Base-by-base conservation (phyloP, 2,888 invertebrate species). In the Acheta domesticus region DNA sequence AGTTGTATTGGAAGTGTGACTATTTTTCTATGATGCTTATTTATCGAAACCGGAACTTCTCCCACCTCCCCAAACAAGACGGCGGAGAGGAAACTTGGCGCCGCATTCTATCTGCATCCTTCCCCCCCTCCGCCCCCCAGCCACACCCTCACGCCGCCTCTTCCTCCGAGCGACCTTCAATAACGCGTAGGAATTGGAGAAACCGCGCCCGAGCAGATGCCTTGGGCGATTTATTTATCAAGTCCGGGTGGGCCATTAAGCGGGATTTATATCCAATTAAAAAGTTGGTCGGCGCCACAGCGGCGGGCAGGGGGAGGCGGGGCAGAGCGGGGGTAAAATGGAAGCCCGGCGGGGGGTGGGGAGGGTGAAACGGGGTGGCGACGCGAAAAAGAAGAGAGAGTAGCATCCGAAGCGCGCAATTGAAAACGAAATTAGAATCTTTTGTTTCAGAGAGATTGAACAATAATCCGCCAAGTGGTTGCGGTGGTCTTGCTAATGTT, bases 401-500 rank as follows among this genome's bases (percentile, higher is more conserved):
- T 12, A 62, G 16, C n/a, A 62, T 62, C n/a, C 62, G 62, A 62
- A 14, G 62, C 62, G 8, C 8, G 14, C 62, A n/a, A 62, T 62
- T 62, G n/a, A 62, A 62, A 62, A 19, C 62, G n/a, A 62, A 62
- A 62, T 62, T 62, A n/a, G 62, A 36, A 62, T 62, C 62, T n/a
- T 62, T 62, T 62, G 62, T 62, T 62, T n/a, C n/a, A 19, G 62
- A 62, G 62, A 12, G 62, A 62, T 62, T 62, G 62, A n/a, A 62
- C 62, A 19, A 62, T 36, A 62, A 62, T 62, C 62, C 36, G 36
- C 36, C n/a, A 62, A 62, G 8, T 62, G 62, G 62, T 62, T 14
- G 62, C 62, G 62, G 36, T 36, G 36, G 36, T 1, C 36, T 36
- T 36, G 36, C 36, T 36, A 36, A 36, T 36, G 36, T 36, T 36